Evolutionary conservation across 2,113 vertebrate species (phyloP).

Genomic region (Elanus axillaris): DNA sequence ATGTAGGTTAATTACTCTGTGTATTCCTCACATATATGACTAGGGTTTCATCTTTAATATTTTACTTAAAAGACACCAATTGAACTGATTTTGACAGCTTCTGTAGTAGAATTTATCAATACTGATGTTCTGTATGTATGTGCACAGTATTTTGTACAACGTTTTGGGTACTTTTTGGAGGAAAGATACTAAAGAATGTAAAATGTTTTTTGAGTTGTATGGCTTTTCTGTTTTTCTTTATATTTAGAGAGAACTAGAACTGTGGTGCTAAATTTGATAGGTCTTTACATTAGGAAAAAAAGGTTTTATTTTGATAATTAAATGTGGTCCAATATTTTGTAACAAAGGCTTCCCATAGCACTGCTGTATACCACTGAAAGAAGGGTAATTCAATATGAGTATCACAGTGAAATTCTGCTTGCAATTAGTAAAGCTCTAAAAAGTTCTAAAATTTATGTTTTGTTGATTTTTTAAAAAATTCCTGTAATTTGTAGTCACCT

Average conservation of each 20-base stretch:
- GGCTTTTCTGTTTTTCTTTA: not conserved
- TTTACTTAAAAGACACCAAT: not conserved
- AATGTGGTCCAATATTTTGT: not conserved
- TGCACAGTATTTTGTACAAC: not conserved
- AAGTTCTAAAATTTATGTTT: not conserved
- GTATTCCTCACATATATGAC: not conserved
- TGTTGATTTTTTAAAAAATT: not conserved
- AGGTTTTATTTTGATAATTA: not conserved
- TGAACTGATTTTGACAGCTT: not conserved
- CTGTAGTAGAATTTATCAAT: not conserved
- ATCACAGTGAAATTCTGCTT: not conserved
- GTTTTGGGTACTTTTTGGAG: not conserved
- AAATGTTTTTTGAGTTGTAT: not conserved
- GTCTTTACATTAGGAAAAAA: not conserved
- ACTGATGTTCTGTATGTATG: not conserved
- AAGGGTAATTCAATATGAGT: not conserved
- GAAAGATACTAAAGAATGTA: not conserved
- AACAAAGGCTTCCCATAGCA: not conserved
- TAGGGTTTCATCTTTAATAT: not conserved
- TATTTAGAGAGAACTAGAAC: not conserved
- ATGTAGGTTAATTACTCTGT: not conserved
- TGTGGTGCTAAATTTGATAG: not conserved
- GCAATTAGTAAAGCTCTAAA: not conserved
- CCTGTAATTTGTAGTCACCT: not conserved
- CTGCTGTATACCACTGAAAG: not conserved